These are phyloP conservation scores for Calliphora vicina DNA, from an alignment of 1,140 invertebrate species.

Conservation along the genomic window DNA sequence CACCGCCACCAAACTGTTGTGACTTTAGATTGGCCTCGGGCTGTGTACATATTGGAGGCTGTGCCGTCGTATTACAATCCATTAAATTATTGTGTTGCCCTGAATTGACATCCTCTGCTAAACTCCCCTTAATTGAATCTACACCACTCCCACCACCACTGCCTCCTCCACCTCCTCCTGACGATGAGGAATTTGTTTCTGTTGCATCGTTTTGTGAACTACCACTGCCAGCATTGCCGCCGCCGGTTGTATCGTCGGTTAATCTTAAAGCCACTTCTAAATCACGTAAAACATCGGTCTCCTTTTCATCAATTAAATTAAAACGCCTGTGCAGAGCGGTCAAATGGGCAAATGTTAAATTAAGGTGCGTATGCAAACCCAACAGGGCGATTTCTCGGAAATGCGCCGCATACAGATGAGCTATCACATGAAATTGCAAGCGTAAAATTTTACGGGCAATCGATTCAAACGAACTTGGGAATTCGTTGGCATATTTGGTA, in stretches of 20 bases:
- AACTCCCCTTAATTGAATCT: slow-evolving; percentile 36
- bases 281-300: slow-evolving; percentile 92
- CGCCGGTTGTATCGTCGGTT: slow-evolving; percentile 63
- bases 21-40: slow-evolving; percentile 51
- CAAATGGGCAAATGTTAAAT: slow-evolving; percentile 96
- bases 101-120: slow-evolving; percentile 41
- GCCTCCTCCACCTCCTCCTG: slow-evolving; percentile 4
- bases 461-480: slow-evolving; percentile 92
- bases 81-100: slow-evolving; percentile 52
- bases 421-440: slow-evolving; percentile 96
- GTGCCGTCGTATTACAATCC: slow-evolving; percentile 55
- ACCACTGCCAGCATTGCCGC: slow-evolving; percentile 36
- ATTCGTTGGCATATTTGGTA: slow-evolving; percentile 97
- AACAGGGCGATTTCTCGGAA: slow-evolving; percentile 93
- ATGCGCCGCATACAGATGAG: slow-evolving; percentile 97
- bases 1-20: slow-evolving; percentile 48
- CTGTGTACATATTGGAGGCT: slow-evolving; percentile 59
- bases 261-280: slow-evolving; percentile 77
- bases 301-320: slow-evolving; percentile 92
- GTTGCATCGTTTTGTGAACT: slow-evolving; percentile 34
- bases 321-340: slow-evolving; percentile 89
- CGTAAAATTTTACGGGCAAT: slow-evolving; percentile 96
- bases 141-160: not conserved
- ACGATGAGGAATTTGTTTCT: slow-evolving; percentile 42
- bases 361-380: slow-evolving; percentile 92